Conservation (phyloP, 2,113 vertebrate species). For the Piaya cayana region DNA sequence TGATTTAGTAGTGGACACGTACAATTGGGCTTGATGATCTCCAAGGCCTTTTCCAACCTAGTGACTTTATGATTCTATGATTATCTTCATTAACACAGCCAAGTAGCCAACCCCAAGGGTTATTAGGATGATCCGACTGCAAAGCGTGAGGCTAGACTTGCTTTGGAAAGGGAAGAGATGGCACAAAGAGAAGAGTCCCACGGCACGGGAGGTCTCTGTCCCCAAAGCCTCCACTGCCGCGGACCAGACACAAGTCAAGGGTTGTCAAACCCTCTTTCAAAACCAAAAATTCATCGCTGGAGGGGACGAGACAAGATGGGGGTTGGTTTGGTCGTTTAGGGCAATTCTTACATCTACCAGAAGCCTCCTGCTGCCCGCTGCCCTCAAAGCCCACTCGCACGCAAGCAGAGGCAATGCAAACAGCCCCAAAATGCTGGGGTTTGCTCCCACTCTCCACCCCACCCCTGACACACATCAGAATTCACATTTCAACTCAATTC, state of each 20-base stretch:
- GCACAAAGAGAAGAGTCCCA: neutral
- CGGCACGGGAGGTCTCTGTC: neutral
- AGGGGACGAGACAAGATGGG: neutral
- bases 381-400: neutral
- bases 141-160: neutral
- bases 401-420: neutral
- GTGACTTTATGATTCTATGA: too few species aligned
- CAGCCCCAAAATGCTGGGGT: fast-evolving
- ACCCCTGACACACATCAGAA: neutral
- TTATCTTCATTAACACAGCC: fast-evolving
- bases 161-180: neutral
- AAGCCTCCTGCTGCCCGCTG: neutral
- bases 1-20: too few species aligned
- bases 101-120: neutral
- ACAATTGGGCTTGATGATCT: too few species aligned
- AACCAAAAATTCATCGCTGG: neutral
- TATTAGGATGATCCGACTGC: neutral
- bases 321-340: neutral
- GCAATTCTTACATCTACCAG: neutral
- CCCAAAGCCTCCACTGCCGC: neutral
- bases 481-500: fast-evolving
- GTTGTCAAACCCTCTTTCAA: neutral
- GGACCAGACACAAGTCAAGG: neutral
- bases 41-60: too few species aligned
- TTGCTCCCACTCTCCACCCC: neutral